Percentiles rank a stretch among this genome's conserved stretches.
These are phyloP conservation scores for Leptinotarsa texana DNA, from an alignment of 1,140 invertebrate species.

Conservation along the genomic window DNA sequence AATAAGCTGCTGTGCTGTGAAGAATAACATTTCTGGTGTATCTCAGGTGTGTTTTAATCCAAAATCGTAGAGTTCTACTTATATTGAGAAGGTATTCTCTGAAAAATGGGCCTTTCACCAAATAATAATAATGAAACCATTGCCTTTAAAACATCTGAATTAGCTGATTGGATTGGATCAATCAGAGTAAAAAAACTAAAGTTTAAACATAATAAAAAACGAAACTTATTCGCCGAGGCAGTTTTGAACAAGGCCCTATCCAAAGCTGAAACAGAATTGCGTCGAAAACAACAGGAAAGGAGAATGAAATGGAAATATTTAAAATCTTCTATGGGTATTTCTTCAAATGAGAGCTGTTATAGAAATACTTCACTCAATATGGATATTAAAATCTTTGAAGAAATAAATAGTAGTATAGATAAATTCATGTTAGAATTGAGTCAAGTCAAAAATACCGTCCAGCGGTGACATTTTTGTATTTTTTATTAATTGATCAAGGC, in stretches of 20 bases:
- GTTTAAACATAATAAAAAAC: slow-evolving; percentile 51
- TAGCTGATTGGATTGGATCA: slow-evolving; percentile 57
- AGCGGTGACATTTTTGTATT: slow-evolving; percentile 39
- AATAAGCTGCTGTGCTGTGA: slow-evolving; percentile 15
- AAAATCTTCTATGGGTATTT: slow-evolving; percentile 45
- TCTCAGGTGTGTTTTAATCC: slow-evolving; percentile 42
- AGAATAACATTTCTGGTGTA: not conserved
- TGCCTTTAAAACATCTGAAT: slow-evolving; percentile 45
- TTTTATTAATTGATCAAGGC: slow-evolving; percentile 26
- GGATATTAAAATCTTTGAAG: slow-evolving; percentile 41
- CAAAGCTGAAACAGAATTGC: slow-evolving; percentile 56
- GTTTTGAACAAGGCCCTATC: slow-evolving; percentile 54
- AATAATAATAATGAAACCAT: slow-evolving; percentile 24
- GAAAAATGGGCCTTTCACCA: slow-evolving; percentile 44
- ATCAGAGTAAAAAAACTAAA: slow-evolving; percentile 57
- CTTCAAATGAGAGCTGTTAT: slow-evolving; percentile 20
- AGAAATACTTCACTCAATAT: slow-evolving; percentile 26
- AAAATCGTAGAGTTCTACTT: slow-evolving; percentile 2
- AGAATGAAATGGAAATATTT: slow-evolving; percentile 55
- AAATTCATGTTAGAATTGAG: slow-evolving; percentile 48
- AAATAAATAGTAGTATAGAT: slow-evolving; percentile 46
- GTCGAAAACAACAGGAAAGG: slow-evolving; percentile 54
- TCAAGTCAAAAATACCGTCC: slow-evolving; percentile 38
- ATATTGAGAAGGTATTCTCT: slow-evolving; percentile 35
- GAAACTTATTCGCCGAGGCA: slow-evolving; percentile 57